Percentiles rank a stretch among this genome's conserved stretches.
phyloP scores from a whole-genome alignment of 1,140 invertebrate species.

The Mactra quadrangularis region DNA sequence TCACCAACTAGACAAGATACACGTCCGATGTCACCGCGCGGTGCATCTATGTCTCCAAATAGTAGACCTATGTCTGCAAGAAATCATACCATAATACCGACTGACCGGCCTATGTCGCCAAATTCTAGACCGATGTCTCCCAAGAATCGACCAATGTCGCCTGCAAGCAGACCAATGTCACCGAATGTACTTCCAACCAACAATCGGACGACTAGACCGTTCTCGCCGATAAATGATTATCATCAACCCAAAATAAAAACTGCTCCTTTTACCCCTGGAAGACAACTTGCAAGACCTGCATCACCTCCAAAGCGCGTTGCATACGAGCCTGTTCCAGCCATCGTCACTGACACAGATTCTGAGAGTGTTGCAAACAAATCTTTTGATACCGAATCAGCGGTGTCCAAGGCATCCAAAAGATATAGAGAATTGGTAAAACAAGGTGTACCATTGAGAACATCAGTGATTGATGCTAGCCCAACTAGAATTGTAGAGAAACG shows the following conservation, averaged over 20 bases:
- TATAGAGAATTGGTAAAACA: slow-evolving; percentile 75
- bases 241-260: no score
- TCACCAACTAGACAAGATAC: not conserved
- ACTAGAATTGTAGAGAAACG: not conserved
- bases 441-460: slow-evolving; percentile 76
- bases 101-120: not conserved
- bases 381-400: not conserved
- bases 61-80: not conserved
- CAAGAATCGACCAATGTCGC: slow-evolving; percentile 25
- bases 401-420: slow-evolving; percentile 65
- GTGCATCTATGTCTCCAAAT: not conserved
- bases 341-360: not conserved
- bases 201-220: not conserved
- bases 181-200: slow-evolving; percentile 41
- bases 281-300: slow-evolving; percentile 15
- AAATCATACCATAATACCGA: slow-evolving; percentile 1
- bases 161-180: slow-evolving; percentile 30
- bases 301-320: not conserved
- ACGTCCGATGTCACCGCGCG: slow-evolving; percentile 6
- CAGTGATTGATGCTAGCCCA: slow-evolving; percentile 69
- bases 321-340: no score
- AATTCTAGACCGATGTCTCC: not conserved
- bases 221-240: not conserved
- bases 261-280: slow-evolving; percentile 18
- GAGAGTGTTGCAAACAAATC: not conserved